Conservation (phyloP, 2,888 invertebrate species). For the Antheraea assamensis region DNA sequence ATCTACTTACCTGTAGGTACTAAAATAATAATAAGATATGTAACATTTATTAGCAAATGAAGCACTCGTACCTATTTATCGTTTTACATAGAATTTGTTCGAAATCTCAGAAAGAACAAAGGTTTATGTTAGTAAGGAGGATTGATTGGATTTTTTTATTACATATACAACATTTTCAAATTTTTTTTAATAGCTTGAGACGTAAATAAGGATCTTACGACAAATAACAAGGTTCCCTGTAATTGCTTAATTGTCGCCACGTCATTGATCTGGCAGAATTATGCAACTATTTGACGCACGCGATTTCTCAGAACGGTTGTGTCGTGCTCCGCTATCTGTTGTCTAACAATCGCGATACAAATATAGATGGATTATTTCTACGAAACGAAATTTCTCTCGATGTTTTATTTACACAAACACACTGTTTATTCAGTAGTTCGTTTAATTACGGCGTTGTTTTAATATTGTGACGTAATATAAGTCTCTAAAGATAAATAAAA, state of each 20-base stretch:
- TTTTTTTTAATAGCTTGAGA: background rate
- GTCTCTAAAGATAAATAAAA: too few species aligned
- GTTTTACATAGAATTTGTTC: too few species aligned
- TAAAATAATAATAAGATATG: too few species aligned
- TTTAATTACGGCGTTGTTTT: background rate
- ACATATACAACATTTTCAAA: too few species aligned
- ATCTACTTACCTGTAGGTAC: too few species aligned
- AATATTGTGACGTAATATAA: background rate
- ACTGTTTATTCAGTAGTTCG: background rate
- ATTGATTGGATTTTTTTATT: too few species aligned
- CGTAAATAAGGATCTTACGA: background rate
- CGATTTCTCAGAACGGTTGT: slow-evolving; percentile 36
- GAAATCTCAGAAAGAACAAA: too few species aligned
- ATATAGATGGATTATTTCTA: slow-evolving; percentile 7
- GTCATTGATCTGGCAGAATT: slow-evolving; percentile 27
- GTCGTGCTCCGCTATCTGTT: slow-evolving; percentile 10
- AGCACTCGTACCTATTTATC: too few species aligned
- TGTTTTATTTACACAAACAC: slow-evolving; percentile 6
- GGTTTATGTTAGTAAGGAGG: too few species aligned
- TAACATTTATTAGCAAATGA: too few species aligned
- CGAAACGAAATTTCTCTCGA: slow-evolving; percentile 8
- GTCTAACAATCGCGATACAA: slow-evolving; percentile 14
- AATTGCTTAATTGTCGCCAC: slow-evolving; percentile 19
- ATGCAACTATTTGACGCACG: slow-evolving; percentile 35
- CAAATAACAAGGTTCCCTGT: background rate